Conservation (phyloP, 2,888 invertebrate genomes). For the Chymomyza amoena region DNA sequence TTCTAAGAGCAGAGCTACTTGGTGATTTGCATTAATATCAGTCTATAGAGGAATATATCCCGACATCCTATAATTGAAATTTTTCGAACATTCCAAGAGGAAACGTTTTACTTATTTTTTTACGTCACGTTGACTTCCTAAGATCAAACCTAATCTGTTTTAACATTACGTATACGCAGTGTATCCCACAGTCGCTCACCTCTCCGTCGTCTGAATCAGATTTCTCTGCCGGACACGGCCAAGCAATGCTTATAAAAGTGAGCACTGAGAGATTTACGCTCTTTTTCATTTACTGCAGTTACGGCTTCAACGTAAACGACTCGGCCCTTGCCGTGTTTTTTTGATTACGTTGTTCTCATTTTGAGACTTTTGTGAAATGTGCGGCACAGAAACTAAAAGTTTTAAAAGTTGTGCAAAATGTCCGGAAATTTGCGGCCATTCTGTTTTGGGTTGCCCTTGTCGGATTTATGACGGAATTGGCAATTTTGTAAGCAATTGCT, state of each 20-base stretch:
- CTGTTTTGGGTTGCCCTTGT: not conserved
- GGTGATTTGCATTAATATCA: too few species aligned
- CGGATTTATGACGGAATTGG: conserved; percentile 23
- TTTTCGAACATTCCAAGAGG: too few species aligned
- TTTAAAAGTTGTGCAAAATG: not conserved
- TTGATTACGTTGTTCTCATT: conserved; percentile 31
- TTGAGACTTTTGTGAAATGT: conserved; percentile 19
- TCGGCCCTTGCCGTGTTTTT: conserved; percentile 13
- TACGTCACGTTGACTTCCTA: too few species aligned
- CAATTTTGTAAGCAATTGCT: conserved; percentile 1
- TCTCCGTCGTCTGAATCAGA: too few species aligned
- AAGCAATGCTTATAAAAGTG: not conserved
- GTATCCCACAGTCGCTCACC: too few species aligned
- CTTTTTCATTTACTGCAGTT: not conserved
- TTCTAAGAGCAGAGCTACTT: too few species aligned
- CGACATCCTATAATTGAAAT: too few species aligned
- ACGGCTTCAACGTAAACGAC: not conserved
- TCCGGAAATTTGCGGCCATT: conserved; percentile 1
- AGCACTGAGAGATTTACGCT: not conserved
- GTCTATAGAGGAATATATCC: too few species aligned
- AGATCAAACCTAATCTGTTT: too few species aligned
- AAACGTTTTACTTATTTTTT: too few species aligned
- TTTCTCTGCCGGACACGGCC: not conserved
- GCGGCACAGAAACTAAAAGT: not conserved
- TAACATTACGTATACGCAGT: too few species aligned